phyloP scores from a whole-genome alignment of 2,113 vertebrate genomes.

The Leptobrachium leishanense region DNA sequence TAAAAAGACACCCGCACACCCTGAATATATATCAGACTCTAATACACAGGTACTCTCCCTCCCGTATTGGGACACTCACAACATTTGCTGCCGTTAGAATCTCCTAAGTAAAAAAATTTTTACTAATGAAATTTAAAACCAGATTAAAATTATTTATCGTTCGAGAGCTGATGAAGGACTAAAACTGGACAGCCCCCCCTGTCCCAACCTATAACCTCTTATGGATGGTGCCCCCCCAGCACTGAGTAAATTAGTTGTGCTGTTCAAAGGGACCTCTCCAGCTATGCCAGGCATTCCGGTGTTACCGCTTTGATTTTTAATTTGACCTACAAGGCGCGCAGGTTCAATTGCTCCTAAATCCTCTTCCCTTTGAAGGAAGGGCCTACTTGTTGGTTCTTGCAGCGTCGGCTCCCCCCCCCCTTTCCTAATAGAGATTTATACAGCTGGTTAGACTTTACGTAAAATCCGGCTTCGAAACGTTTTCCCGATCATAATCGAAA shows the following conservation, averaged over 20 bases:
- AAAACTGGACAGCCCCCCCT: no score
- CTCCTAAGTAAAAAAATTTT: no score
- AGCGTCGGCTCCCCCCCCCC: background rate
- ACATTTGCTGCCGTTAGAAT: no score
- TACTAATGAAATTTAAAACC: no score
- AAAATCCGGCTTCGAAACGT: background rate
- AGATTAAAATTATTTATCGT: no score
- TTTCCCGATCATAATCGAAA: background rate
- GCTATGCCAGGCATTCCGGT: conserved; percentile 22
- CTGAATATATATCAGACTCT: no score
- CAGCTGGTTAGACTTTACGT: conserved; percentile 18
- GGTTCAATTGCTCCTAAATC: conserved; percentile 36
- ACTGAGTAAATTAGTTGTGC: conserved; percentile 1
- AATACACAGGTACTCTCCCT: no score
- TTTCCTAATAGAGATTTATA: conserved; percentile 7
- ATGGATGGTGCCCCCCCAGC: background rate
- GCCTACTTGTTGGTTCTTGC: conserved; percentile 23
- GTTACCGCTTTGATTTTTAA: conserved; percentile 29
- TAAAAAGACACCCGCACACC: no score
- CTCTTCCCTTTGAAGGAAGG: conserved; percentile 26
- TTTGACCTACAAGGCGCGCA: conserved; percentile 24
- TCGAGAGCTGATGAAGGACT: no score
- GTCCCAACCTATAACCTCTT: no score
- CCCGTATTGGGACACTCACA: no score
- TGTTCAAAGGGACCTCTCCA: background rate